Percentiles rank a stretch among this genome's conserved stretches.
phyloP scores from a whole-genome alignment of 2,113 vertebrate genomes.

The Pachypanchax playfairii region DNA sequence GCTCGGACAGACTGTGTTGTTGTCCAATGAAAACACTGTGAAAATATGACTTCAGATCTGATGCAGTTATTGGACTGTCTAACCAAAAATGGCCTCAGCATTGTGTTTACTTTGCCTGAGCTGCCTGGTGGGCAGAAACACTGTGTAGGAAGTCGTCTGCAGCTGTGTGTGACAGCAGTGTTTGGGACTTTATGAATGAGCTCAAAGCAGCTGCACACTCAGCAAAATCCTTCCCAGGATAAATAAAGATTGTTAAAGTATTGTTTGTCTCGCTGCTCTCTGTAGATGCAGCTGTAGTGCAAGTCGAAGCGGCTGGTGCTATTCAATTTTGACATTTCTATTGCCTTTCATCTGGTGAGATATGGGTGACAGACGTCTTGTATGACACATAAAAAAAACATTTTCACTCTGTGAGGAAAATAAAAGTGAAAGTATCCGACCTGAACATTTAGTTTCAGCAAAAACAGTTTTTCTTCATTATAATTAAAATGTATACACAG shows the following conservation, averaged over 20 bases:
- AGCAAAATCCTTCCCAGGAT: constrained; percentile 51
- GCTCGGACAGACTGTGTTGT: constrained; percentile 4
- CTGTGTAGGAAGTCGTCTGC: constrained; percentile 1
- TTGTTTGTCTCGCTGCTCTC: constrained; percentile 47
- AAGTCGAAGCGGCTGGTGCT: background rate
- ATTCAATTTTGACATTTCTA: constrained; percentile 56
- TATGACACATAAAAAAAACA: constrained; percentile 27
- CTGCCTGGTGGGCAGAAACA: constrained; percentile 1
- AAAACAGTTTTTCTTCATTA: background rate
- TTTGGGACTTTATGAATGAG: constrained; percentile 22
- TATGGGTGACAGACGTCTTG: constrained; percentile 17
- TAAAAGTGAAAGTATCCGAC: constrained; percentile 1
- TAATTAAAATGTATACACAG: no score
- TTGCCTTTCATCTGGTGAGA: constrained; percentile 47
- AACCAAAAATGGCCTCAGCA: constrained; percentile 43
- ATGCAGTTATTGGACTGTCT: constrained; percentile 43
- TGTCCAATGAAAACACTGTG: constrained; percentile 8
- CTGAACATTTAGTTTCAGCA: background rate
- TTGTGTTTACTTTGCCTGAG: constrained; percentile 25
- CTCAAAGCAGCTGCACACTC: constrained; percentile 39
- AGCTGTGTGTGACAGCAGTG: constrained; percentile 41
- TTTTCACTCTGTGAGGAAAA: constrained; percentile 16
- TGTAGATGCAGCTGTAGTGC: constrained; percentile 4
- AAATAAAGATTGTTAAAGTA: constrained; percentile 59
- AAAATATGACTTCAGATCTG: constrained; percentile 39